These are phyloP conservation scores for Notoglanidium macrostoma DNA, from an alignment of 2,797 vertebrate genomes.

Conservation along the genomic window DNA sequence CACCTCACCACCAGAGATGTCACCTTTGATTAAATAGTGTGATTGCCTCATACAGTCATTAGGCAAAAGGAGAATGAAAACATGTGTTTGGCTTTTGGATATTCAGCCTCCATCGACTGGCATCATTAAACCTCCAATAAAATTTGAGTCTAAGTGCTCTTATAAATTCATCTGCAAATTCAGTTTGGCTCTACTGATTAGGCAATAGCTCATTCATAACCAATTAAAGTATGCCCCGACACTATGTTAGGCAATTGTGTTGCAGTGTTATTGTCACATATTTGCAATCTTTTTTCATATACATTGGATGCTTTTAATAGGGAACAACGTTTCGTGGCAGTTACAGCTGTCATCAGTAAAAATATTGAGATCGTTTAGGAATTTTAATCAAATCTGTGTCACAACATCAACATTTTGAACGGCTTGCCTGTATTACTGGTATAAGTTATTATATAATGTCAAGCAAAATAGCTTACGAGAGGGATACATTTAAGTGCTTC, in stretches of 20 bases:
- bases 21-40: conserved; percentile 65
- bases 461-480: conserved; percentile 13
- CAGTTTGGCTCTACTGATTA: conserved; percentile 52
- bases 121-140: conserved; percentile 67
- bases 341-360: conserved; percentile 50
- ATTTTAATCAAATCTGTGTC: conserved; percentile 44
- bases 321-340: conserved; percentile 45
- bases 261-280: conserved; percentile 58
- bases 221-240: conserved; percentile 44
- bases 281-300: conserved; percentile 66
- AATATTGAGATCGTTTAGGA: conserved; percentile 44
- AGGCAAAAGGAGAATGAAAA: conserved; percentile 68
- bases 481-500: conserved; percentile 8
- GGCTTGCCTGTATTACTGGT: conserved; percentile 54
- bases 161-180: conserved; percentile 64
- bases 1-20: conserved; percentile 48
- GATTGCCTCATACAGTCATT: conserved; percentile 66
- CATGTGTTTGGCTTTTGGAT: conserved; percentile 71
- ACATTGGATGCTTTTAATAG: conserved; percentile 65
- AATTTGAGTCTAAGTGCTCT: conserved; percentile 69
- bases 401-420: conserved; percentile 35
- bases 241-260: conserved; percentile 48
- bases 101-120: conserved; percentile 64
- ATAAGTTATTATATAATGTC: conserved; percentile 6
- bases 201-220: conserved; percentile 55